Conservation (phyloP, 2,888 invertebrate species). For the Ornithoptera alexandrae region DNA sequence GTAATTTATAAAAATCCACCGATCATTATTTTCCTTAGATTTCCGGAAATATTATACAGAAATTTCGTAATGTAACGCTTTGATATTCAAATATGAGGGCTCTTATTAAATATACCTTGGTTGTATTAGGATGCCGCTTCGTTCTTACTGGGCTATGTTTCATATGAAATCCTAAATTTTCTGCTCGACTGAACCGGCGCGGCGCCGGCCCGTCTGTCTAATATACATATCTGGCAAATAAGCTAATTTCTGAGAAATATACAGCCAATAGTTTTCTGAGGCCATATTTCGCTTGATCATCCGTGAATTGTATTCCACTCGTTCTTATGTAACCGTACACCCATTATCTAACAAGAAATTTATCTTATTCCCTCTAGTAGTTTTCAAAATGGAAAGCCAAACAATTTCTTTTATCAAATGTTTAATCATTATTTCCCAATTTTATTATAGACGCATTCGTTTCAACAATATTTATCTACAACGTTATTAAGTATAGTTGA, state of each 20-base stretch:
- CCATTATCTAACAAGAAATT: not conserved
- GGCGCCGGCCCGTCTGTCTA: constrained; percentile 61
- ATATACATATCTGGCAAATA: constrained; percentile 53
- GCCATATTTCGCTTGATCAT: constrained; percentile 44
- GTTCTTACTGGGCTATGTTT: constrained; percentile 28
- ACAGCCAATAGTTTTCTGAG: constrained; percentile 44
- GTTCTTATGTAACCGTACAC: constrained; percentile 26
- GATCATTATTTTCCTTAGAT: no score
- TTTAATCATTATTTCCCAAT: no score
- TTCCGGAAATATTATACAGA: no score
- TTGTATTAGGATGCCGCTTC: constrained; percentile 13
- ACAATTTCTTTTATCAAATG: no score
- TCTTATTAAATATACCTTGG: constrained; percentile 3
- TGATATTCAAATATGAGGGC: not conserved
- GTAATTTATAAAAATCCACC: no score
- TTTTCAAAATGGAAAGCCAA: no score
- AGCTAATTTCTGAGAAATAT: constrained; percentile 65
- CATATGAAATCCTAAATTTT: constrained; percentile 44
- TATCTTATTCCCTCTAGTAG: not conserved
- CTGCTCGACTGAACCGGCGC: constrained; percentile 45
- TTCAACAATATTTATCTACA: no score
- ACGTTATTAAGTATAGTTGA: no score
- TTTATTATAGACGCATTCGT: no score
- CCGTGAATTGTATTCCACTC: constrained; percentile 38
- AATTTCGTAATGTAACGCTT: no score